phyloP scores from a whole-genome alignment of 2,888 invertebrate species.

The Cerastis leucographa region DNA sequence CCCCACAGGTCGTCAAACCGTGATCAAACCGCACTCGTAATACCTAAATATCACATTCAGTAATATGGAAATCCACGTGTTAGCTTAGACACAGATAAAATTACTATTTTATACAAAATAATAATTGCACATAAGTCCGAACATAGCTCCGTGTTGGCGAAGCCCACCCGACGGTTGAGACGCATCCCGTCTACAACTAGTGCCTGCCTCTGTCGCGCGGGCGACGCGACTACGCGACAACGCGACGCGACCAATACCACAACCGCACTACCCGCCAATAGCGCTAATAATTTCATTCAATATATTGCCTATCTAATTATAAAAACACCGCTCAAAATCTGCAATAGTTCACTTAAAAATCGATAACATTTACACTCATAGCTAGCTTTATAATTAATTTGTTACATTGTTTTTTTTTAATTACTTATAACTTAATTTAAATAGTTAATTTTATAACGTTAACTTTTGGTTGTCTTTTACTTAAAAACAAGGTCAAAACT shows the following conservation, averaged over 20 bases:
- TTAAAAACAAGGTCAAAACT: conserved; percentile 87
- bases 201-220: conserved; percentile 64
- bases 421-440: conserved; percentile 89
- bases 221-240: conserved; percentile 16
- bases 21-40: conserved; percentile 88
- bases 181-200: conserved; percentile 70
- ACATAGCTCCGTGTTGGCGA: conserved; percentile 81
- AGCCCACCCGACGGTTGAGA: conserved; percentile 74
- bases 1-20: conserved; percentile 77
- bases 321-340: conserved; percentile 91
- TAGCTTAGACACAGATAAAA: conserved; percentile 89
- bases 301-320: conserved; percentile 91
- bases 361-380: conserved; percentile 91
- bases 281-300: conserved; percentile 90
- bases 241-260: conserved; percentile 69
- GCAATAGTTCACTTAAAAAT: conserved; percentile 90
- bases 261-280: conserved; percentile 84
- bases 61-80: conserved; percentile 91
- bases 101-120: conserved; percentile 90
- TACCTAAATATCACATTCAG: conserved; percentile 91
- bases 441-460: conserved; percentile 90
- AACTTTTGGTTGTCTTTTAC: conserved; percentile 91
- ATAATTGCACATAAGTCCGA: conserved; percentile 91
- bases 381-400: conserved; percentile 91
- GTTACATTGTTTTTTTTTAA: conserved; percentile 88